Evolutionary conservation across 2,797 vertebrate genomes (phyloP).

Genomic region (Spheniscus humboldti): DNA sequence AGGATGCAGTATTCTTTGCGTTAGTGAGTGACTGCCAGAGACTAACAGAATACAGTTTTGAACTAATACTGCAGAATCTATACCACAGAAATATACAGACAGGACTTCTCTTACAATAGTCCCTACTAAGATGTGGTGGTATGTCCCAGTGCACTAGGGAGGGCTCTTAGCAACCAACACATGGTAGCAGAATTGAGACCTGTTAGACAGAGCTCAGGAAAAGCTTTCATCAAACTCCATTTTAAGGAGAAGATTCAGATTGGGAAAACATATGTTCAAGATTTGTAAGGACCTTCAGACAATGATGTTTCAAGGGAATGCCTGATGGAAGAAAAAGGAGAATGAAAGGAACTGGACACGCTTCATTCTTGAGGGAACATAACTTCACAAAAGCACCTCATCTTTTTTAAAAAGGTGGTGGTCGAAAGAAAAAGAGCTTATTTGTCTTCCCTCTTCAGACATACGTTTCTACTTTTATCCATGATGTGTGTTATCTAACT

Average conservation of each 20-base stretch:
- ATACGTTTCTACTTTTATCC: background rate
- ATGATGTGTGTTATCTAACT: background rate
- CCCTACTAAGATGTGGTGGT: background rate
- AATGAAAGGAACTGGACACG: background rate
- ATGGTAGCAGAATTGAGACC: background rate
- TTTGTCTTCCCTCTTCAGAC: background rate
- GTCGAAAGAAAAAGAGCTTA: background rate
- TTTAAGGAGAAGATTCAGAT: background rate
- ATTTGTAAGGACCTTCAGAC: background rate
- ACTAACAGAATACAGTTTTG: background rate
- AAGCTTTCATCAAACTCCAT: background rate
- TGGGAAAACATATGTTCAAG: background rate
- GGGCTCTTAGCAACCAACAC: background rate
- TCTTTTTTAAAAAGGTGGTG: background rate
- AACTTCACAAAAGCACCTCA: accelerated
- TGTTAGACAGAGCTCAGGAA: background rate
- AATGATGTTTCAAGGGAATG: background rate
- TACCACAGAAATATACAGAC: background rate
- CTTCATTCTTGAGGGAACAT: background rate
- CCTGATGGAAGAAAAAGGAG: background rate
- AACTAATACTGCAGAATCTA: background rate
- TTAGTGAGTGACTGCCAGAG: background rate
- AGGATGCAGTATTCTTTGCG: background rate
- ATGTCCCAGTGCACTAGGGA: background rate
- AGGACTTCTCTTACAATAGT: background rate